Evolutionary conservation across 2,797 vertebrate genomes (phyloP).

Genomic region (Poecilia picta): DNA sequence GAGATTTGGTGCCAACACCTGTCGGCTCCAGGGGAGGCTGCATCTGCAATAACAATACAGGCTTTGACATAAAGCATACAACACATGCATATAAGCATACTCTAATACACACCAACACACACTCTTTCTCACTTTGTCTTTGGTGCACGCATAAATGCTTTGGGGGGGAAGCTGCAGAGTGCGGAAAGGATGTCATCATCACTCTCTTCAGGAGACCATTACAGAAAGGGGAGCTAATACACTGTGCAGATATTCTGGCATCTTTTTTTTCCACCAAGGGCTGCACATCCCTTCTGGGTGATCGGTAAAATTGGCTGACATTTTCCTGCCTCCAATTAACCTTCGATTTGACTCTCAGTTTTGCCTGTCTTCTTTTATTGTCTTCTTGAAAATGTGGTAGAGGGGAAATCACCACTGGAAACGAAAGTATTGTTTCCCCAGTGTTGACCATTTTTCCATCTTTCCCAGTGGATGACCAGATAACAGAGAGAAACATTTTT

Average conservation of each 20-base stretch:
- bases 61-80: slow-evolving; percentile 70
- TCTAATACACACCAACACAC: slow-evolving; percentile 25
- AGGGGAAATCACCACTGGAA: slow-evolving; percentile 48
- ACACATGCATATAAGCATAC: slow-evolving; percentile 45
- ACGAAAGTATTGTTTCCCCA: slow-evolving; percentile 57
- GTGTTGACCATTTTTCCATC: slow-evolving; percentile 62
- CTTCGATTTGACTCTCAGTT: slow-evolving; percentile 81
- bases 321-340: slow-evolving; percentile 84
- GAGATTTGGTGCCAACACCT: slow-evolving; percentile 78
- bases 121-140: slow-evolving; percentile 34
- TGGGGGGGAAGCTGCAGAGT: slow-evolving; percentile 52
- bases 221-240: slow-evolving; percentile 72
- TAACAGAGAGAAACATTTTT: slow-evolving; percentile 48
- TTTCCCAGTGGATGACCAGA: slow-evolving; percentile 64
- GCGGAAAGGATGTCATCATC: slow-evolving; percentile 78
- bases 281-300: slow-evolving; percentile 76
- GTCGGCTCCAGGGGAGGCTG: slow-evolving; percentile 58
- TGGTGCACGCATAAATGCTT: slow-evolving; percentile 55
- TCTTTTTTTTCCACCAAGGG: slow-evolving; percentile 69
- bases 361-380: slow-evolving; percentile 79
- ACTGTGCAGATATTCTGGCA: slow-evolving; percentile 63
- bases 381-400: slow-evolving; percentile 61
- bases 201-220: slow-evolving; percentile 79
- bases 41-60: slow-evolving; percentile 58
- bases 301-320: slow-evolving; percentile 81